Percentiles rank a stretch among this genome's conserved stretches.
phyloP scores from a whole-genome alignment of 2,888 invertebrate species.

The Latrodectus elegans region DNA sequence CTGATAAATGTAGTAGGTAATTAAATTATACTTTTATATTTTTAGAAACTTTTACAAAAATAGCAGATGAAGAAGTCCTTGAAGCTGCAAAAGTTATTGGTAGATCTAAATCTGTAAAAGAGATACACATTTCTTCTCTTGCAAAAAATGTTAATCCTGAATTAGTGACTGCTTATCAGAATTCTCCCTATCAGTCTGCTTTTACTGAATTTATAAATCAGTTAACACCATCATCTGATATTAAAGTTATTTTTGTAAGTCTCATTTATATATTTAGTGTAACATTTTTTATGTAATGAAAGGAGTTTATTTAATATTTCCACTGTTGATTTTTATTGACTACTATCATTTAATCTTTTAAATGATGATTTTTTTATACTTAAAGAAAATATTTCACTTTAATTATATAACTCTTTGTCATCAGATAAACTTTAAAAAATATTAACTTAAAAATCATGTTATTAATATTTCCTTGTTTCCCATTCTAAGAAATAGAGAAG shows the following conservation, averaged over 20 bases:
- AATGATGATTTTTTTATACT: too few species aligned
- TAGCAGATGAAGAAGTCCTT: not conserved
- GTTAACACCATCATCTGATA: conserved; percentile 35
- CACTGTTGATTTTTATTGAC: too few species aligned
- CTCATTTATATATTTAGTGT: too few species aligned
- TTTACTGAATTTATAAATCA: conserved; percentile 28
- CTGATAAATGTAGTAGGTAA: not conserved
- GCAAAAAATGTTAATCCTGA: conserved; percentile 33
- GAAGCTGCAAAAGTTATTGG: not conserved
- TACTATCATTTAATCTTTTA: too few species aligned
- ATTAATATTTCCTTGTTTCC: too few species aligned
- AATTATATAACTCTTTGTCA: too few species aligned
- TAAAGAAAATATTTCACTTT: too few species aligned
- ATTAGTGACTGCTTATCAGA: conserved; percentile 8
- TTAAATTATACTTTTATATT: not conserved
- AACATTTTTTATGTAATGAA: too few species aligned
- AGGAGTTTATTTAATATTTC: too few species aligned
- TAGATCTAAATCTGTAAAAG: conserved; percentile 10
- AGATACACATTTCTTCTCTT: not conserved
- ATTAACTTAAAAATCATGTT: too few species aligned
- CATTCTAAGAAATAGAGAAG: too few species aligned
- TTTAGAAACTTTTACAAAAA: conserved; percentile 13
- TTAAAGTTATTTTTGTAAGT: conserved; percentile 62
- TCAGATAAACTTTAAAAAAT: too few species aligned
- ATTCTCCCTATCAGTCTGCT: not conserved